A percentile compares a stretch with the other conserved stretches of the same genome.
Conservation (phyloP, 2,888 invertebrate species). For the Iphiclides podalirius region DNA sequence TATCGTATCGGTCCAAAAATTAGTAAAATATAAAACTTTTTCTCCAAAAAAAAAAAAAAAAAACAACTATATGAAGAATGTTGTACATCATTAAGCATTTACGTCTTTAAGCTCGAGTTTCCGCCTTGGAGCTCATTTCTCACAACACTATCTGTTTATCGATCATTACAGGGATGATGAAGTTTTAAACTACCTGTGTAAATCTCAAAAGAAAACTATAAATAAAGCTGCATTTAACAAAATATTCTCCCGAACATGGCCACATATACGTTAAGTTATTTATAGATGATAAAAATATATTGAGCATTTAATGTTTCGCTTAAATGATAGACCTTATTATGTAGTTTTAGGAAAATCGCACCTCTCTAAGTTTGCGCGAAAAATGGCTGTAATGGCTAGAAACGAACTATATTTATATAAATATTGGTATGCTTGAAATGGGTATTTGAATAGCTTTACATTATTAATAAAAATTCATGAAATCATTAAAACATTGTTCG, state of each 20-base stretch:
- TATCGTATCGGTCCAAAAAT: neutral
- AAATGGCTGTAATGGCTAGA: no score
- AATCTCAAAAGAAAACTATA: constrained; percentile 21
- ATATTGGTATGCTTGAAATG: no score
- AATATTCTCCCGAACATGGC: constrained; percentile 28
- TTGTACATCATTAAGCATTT: neutral
- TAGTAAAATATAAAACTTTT: neutral
- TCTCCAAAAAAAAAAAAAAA: neutral
- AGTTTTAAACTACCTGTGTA: constrained; percentile 3
- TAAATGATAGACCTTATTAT: no score
- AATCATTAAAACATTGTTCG: no score
- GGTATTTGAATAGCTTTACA: no score
- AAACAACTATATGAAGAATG: neutral
- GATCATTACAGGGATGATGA: constrained; percentile 17
- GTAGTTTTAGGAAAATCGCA: no score
- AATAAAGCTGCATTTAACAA: constrained; percentile 28
- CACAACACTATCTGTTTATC: neutral
- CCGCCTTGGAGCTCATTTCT: neutral
- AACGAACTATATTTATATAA: no score
- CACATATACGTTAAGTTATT: no score
- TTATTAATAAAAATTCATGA: no score
- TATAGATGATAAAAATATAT: no score
- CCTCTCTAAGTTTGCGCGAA: no score
- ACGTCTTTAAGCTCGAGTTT: neutral
- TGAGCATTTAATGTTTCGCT: no score